phyloP scores from a whole-genome alignment of 1,140 invertebrate genomes.

The Holcopasites calliopsidis region DNA sequence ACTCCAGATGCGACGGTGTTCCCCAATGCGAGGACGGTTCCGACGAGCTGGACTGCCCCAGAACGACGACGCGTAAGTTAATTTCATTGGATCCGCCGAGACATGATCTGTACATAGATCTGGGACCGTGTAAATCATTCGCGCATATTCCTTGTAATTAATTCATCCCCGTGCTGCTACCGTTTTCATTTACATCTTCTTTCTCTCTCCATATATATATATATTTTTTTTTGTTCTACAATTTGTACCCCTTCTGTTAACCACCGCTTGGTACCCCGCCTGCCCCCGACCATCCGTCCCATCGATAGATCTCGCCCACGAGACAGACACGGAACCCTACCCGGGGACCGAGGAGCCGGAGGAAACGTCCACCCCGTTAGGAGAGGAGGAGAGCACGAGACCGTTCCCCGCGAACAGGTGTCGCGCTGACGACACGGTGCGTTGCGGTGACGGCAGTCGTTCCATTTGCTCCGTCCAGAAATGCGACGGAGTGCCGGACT shows the following conservation, averaged over 20 bases:
- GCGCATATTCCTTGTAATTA: neutral
- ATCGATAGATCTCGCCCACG: too few species aligned
- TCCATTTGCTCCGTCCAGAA: slow-evolving; percentile 74
- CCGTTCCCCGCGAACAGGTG: slow-evolving; percentile 65
- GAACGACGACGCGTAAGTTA: slow-evolving; percentile 32
- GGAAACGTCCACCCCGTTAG: too few species aligned
- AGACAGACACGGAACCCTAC: neutral
- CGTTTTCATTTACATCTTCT: too few species aligned
- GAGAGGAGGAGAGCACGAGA: too few species aligned
- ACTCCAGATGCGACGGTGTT: slow-evolving; percentile 76
- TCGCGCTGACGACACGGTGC: slow-evolving; percentile 77
- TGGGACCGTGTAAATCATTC: neutral
- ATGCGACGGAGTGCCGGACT: slow-evolving; percentile 80
- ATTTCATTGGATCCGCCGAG: too few species aligned
- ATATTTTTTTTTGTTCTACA: too few species aligned
- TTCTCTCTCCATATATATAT: too few species aligned
- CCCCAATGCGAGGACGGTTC: slow-evolving; percentile 80
- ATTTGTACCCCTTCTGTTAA: too few species aligned
- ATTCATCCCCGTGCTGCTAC: too few species aligned
- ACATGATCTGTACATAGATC: neutral
- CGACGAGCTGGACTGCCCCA: slow-evolving; percentile 78
- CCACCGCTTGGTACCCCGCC: too few species aligned
- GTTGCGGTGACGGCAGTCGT: slow-evolving; percentile 74
- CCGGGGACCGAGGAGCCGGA: neutral
- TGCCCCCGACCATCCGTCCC: too few species aligned